Percentiles rank a stretch among this genome's conserved stretches.
These are phyloP conservation scores for Drosophila yooni DNA, from an alignment of 2,888 invertebrate species.

Conservation along the genomic window DNA sequence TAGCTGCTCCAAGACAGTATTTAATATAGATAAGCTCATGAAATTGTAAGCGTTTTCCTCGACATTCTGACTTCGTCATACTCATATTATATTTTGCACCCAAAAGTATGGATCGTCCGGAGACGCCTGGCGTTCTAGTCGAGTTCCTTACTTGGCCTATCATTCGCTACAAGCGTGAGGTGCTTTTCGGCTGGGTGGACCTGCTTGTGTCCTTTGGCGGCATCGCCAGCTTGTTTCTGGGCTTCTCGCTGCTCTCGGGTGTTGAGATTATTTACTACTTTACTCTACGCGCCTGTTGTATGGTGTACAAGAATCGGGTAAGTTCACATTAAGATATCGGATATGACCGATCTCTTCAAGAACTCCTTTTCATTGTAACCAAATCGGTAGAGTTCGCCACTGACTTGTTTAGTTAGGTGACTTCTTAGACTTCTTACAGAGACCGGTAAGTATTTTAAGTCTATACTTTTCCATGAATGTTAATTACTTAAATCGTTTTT, in stretches of 20 bases:
- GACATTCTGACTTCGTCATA: neutral
- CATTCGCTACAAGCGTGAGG: conserved; percentile 91
- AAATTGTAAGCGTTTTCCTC: conserved; percentile 86
- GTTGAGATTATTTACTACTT: conserved; percentile 92
- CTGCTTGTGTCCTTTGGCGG: conserved; percentile 87
- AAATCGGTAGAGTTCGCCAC: neutral
- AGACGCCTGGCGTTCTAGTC: conserved; percentile 76
- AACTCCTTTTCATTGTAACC: neutral
- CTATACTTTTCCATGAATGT: neutral
- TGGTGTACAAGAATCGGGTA: conserved; percentile 85
- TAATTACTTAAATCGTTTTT: neutral
- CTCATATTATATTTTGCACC: neutral
- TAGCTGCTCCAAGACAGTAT: conserved; percentile 91
- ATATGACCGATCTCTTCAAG: neutral
- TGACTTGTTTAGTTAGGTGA: neutral
- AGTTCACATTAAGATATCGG: conserved; percentile 6
- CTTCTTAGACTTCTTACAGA: neutral
- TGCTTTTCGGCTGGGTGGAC: conserved; percentile 94
- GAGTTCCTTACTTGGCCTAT: conserved; percentile 90
- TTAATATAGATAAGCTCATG: conserved; percentile 90
- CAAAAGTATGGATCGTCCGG: conserved; percentile 59
- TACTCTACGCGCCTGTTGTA: conserved; percentile 87
- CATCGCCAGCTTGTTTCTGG: conserved; percentile 86
- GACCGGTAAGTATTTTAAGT: neutral
- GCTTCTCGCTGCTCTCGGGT: conserved; percentile 91